Percentiles rank a stretch among this genome's conserved stretches.
Evolutionary conservation across 64 coral and sea anemone genomes (phyloP).

Genomic region (Montipora cactus): DNA sequence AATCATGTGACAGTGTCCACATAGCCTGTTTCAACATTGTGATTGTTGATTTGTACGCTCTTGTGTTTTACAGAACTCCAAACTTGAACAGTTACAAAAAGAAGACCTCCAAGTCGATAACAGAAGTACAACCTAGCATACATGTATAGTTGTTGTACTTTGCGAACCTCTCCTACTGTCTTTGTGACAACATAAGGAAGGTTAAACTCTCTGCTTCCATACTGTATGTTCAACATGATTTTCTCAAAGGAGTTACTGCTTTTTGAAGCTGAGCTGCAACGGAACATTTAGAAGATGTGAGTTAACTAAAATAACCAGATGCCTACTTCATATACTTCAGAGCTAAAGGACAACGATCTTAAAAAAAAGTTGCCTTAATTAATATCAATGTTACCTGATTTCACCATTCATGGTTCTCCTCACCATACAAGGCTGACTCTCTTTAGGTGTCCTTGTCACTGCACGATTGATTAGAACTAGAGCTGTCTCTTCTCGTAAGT

Average conservation of each 20-base stretch:
- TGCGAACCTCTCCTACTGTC: conserved; percentile 89
- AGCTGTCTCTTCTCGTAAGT: conserved; percentile 89
- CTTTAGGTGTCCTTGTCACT: conserved; percentile 73
- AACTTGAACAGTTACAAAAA: too few species aligned
- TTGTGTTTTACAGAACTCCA: too few species aligned
- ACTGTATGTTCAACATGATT: conserved; percentile 88
- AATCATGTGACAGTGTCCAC: too few species aligned
- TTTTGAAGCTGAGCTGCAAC: conserved; percentile 49
- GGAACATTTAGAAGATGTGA: neutral
- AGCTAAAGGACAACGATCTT: too few species aligned
- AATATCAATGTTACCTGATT: conserved; percentile 18
- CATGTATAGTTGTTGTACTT: too few species aligned
- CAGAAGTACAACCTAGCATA: too few species aligned
- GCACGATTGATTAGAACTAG: conserved; percentile 70
- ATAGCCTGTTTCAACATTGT: too few species aligned
- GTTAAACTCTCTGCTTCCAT: conserved; percentile 68
- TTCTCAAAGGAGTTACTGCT: conserved; percentile 72
- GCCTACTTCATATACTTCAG: too few species aligned
- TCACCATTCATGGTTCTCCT: conserved; percentile 67
- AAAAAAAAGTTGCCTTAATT: too few species aligned
- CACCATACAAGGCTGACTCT: conserved; percentile 78
- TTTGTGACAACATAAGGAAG: conserved; percentile 92
- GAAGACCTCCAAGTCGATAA: too few species aligned
- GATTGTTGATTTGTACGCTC: too few species aligned
- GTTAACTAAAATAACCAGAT: neutral